Evolutionary conservation across 2,888 invertebrate species (phyloP), one percentile per base, ranked within the genome.

Genomic region (Apodemia duryi): DNA sequence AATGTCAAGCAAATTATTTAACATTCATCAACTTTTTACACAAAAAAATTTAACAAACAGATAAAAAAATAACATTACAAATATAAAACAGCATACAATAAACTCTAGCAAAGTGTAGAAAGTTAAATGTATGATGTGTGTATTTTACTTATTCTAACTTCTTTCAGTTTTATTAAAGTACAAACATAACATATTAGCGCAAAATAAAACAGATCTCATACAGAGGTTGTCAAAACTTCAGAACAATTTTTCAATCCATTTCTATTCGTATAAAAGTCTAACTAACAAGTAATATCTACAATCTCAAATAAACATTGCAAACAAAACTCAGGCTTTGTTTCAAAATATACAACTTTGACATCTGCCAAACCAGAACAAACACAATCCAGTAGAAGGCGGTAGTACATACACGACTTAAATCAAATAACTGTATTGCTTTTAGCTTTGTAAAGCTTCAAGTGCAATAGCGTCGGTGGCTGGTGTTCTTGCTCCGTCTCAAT

Each of bases 361-460:
- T 89, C 86, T 91, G 88, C 88, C 90, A 90, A 91, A 90, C 88
- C 84, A 86, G 89, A 83, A 85, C 86, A 91, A 91, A 90, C 88
- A 90, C 88, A 90, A 90, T 88, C 86, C 87, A 83, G 79, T 81
- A 83, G 85, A 88, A 90, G 87, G 85, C 88, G 83, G 83, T 78
- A 81, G 87, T 84, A 86, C 85, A 89, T 85, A 88, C 83, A 83
- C 88, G 88, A 83, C 88, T 91, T 90, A 91, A 91, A 91, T 91
- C 90, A 91, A 91, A 91, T 91, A 91, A 91, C 89, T 89, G 89
- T 91, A 90, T 91, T 90, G 91, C 90, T 91, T 89, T 88, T 86
- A 90, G 91, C 90, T 89, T 86, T 90, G 89, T 89, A 90, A 88
- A 83, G 87, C 88, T 88, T 88, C 88, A 87, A 90, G 89, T 90